Base-by-base conservation (phyloP, 2,797 vertebrate genomes). In the Etheostoma perlongum region DNA sequence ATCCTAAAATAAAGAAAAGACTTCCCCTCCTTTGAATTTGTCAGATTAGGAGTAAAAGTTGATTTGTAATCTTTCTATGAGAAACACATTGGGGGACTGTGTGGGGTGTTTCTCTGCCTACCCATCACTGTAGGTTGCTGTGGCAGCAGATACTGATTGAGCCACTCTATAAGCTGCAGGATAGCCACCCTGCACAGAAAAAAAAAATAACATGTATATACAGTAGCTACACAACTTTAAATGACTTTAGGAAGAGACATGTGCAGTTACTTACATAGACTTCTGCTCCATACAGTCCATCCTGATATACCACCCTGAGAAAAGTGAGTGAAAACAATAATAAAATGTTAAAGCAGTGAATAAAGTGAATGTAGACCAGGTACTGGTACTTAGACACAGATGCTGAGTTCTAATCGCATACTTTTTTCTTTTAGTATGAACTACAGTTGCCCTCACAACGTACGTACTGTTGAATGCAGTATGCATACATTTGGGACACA, bases 111-210 rank as follows among this genome's bases (percentile, higher is more conserved):
- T 25, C 2, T 81, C 15, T 55, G 19, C 92, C 74, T 88, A 96
- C 95, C 95, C 95, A 12, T 96, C 95, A 65, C 95, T 96, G 92
- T 96, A 96, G 23, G 95, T 85, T 6, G 95, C 93, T 0, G 95
- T 88, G 27, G 95, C 94, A 58, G 95, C 91, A 30, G 95, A 92
- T 12, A 95, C 91, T 18, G 95, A 91, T 42, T 95, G 95, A 74
- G 95, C 95, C 78, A 96, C 84, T 88, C 95, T 89, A 59, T 96
- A 96, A 0, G 95, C 93, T 27, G 95, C 84, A 68, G 95, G 95
- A 74, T 96, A 96, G 1, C 95, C 94, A 4, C 95, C 95, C 95
- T 96, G 72, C 61, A 85, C 36, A 23, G 60, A 21, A 67, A 54
- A 16, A 30, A 58, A 46, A 47, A 67, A 67, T 1, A 14, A 49